phyloP scores from a whole-genome alignment of 30 jellyfish, hydroid and myxozoan genomes.

The Chrysaora quinquecirrha region DNA sequence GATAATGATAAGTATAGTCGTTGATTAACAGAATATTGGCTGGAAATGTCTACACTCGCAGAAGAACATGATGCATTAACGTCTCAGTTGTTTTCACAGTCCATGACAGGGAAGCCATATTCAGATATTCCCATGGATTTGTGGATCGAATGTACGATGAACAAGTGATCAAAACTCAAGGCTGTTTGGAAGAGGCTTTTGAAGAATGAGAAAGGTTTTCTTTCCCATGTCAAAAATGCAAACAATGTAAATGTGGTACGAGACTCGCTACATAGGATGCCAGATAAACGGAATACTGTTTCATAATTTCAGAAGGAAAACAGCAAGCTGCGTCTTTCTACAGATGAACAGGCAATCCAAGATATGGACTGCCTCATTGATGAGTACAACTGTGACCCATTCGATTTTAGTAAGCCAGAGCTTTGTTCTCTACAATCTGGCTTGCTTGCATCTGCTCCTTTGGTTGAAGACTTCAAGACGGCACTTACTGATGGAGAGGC shows the following conservation, averaged over 20 bases:
- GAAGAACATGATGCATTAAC: conserved; percentile 25
- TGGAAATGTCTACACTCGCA: background rate
- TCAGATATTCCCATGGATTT: conserved; percentile 18
- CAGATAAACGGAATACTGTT: conserved; percentile 25
- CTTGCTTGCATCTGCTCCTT: conserved; percentile 2
- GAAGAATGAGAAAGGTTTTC: background rate
- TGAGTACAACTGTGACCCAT: conserved; percentile 31
- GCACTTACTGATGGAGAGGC: conserved; percentile 34
- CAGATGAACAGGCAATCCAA: conserved; percentile 26
- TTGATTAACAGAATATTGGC: conserved; percentile 10
- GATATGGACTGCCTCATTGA: conserved; percentile 23
- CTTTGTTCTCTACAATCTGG: conserved; percentile 28
- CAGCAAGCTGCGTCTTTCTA: conserved; percentile 16
- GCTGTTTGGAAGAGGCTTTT: conserved; percentile 30
- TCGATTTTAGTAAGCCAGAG: conserved; percentile 19
- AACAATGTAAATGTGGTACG: conserved; percentile 14
- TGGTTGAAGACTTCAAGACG: conserved; percentile 43
- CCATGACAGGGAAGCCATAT: conserved; percentile 46
- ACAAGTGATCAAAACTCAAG: conserved; percentile 19
- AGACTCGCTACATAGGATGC: conserved; percentile 34
- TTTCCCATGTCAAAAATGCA: background rate
- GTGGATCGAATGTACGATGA: conserved; percentile 24
- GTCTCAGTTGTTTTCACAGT: conserved; percentile 45
- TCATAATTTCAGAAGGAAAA: conserved; percentile 7
- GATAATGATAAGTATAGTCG: conserved; percentile 15